These are phyloP conservation scores for Saturnia japonica DNA, from an alignment of 2,888 invertebrate species.

Conservation along the genomic window DNA sequence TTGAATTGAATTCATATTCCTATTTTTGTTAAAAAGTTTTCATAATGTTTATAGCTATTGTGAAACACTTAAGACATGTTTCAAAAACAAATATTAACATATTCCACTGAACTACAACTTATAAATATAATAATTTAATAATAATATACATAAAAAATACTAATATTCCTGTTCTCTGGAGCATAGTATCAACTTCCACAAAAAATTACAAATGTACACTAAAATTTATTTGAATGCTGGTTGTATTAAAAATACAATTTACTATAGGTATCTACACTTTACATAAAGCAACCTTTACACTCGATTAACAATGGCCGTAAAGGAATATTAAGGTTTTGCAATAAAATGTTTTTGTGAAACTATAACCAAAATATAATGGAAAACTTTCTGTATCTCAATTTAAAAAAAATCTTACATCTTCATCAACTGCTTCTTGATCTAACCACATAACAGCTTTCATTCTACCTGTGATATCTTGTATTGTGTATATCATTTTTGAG, in stretches of 20 bases:
- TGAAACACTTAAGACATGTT: too few species aligned
- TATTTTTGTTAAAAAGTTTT: too few species aligned
- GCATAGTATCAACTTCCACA: too few species aligned
- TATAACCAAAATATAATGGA: neutral
- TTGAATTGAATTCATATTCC: neutral
- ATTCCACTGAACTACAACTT: too few species aligned
- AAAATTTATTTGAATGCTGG: neutral
- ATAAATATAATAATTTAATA: too few species aligned
- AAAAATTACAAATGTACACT: neutral
- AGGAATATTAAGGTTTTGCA: neutral
- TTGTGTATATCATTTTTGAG: conserved; percentile 76
- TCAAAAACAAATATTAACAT: too few species aligned
- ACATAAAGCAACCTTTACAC: too few species aligned
- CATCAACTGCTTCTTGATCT: conserved; percentile 76
- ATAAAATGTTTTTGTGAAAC: neutral
- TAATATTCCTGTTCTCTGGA: too few species aligned
- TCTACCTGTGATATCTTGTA: conserved; percentile 77
- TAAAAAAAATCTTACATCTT: conserved; percentile 56
- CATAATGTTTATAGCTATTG: too few species aligned
- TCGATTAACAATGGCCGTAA: too few species aligned
- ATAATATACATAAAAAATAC: too few species aligned
- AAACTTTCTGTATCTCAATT: neutral
- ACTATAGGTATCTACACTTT: too few species aligned
- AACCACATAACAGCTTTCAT: conserved; percentile 77
- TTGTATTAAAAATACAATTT: neutral